Conservation (phyloP, 1,140 invertebrate species). For the Bombus balteatus region DNA sequence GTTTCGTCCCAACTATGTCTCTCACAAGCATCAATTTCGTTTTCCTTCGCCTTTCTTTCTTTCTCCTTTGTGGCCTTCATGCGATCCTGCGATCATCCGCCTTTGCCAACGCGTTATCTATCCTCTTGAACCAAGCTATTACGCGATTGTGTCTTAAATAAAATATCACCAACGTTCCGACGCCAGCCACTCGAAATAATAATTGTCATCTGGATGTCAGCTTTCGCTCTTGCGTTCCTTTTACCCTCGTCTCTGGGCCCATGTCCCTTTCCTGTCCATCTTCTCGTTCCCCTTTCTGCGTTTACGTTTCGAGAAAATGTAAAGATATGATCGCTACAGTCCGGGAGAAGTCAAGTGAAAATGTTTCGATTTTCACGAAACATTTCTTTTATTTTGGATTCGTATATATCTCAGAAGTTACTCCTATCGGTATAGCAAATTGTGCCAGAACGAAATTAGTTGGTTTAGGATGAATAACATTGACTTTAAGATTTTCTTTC, state of each 20-base stretch:
- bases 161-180: constrained; percentile 76
- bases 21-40: not conserved
- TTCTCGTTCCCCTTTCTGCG: not conserved
- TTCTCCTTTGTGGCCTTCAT: not conserved
- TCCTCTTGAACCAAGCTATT: constrained; percentile 77
- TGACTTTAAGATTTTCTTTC: not conserved
- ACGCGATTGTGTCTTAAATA: constrained; percentile 81
- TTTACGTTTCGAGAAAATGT: too few species aligned
- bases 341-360: too few species aligned
- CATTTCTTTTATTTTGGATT: too few species aligned
- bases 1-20: constrained; percentile 24
- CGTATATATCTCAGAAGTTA: too few species aligned
- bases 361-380: too few species aligned
- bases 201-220: constrained; percentile 76
- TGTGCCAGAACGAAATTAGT: not conserved
- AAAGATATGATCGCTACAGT: too few species aligned
- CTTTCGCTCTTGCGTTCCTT: constrained; percentile 51
- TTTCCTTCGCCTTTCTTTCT: constrained; percentile 33
- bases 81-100: not conserved
- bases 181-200: constrained; percentile 80
- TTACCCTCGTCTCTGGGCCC: constrained; percentile 36
- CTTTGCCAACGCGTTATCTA: constrained; percentile 69
- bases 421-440: not conserved
- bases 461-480: not conserved
- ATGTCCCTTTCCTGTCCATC: constrained; percentile 41